These are phyloP conservation scores for Achlya flavicornis DNA, from an alignment of 2,888 invertebrate genomes.

Conservation along the genomic window DNA sequence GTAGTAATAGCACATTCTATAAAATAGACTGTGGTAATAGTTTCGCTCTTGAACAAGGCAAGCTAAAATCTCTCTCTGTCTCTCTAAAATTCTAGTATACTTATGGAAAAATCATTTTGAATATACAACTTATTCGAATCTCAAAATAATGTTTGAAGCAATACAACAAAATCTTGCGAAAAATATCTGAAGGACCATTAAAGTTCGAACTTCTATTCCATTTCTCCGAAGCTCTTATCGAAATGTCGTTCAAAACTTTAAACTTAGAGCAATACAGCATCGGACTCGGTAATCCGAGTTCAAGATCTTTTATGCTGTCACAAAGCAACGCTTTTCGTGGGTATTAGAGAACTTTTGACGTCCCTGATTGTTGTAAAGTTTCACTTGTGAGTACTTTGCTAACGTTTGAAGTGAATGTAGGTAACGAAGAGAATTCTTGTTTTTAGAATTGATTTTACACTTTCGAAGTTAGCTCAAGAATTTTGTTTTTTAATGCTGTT, in stretches of 20 bases:
- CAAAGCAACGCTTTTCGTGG: conserved; percentile 54
- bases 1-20: too few species aligned
- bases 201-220: conserved; percentile 15
- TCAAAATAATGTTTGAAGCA: too few species aligned
- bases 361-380: conserved; percentile 32
- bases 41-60: too few species aligned
- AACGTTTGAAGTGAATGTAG: conserved; percentile 9
- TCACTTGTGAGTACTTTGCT: conserved; percentile 8
- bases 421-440: neutral
- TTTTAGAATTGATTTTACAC: conserved; percentile 6
- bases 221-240: conserved; percentile 37
- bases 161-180: neutral
- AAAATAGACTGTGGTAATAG: too few species aligned
- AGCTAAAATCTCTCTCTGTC: too few species aligned
- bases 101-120: too few species aligned
- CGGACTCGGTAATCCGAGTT: conserved; percentile 35
- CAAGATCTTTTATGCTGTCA: conserved; percentile 46
- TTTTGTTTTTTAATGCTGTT: neutral
- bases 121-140: too few species aligned
- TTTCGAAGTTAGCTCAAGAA: neutral
- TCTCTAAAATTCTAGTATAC: too few species aligned
- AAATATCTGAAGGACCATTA: neutral
- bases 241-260: conserved; percentile 55
- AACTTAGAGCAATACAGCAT: conserved; percentile 52
- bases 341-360: conserved; percentile 70